phyloP scores from a whole-genome alignment of 53 echinoderm and acorn worm genomes.

The Pentamera pediparva region DNA sequence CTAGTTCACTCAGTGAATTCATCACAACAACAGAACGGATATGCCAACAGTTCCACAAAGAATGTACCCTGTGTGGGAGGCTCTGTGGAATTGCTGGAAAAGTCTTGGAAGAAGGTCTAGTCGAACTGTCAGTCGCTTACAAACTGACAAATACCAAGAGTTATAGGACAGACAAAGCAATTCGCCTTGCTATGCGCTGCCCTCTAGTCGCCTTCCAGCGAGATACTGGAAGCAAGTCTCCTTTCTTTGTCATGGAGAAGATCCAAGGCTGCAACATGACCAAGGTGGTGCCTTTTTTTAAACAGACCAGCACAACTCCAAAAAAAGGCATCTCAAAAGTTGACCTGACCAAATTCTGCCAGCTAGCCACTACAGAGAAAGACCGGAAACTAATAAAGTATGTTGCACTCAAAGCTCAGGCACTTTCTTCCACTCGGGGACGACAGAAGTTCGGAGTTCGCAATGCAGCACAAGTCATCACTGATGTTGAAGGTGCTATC shows the following conservation, averaged over 20 bases:
- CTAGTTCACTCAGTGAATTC: too few relatives aligned
- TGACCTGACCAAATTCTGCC: neutral
- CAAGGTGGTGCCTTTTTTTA: neutral
- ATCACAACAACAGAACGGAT: too few relatives aligned
- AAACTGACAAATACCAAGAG: too few relatives aligned
- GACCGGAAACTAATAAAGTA: conserved; percentile 26
- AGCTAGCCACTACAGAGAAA: conserved; percentile 20
- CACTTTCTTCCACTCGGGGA: neutral
- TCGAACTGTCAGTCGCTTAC: too few relatives aligned
- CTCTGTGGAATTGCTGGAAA: too few relatives aligned
- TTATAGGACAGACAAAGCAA: too few relatives aligned
- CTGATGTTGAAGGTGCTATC: neutral
- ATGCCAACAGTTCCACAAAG: too few relatives aligned
- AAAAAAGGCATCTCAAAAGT: conserved; percentile 12
- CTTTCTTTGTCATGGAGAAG: neutral
- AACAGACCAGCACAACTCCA: neutral
- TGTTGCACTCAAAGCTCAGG: neutral
- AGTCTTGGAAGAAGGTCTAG: too few relatives aligned
- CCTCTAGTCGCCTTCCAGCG: too few relatives aligned
- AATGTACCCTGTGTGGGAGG: too few relatives aligned
- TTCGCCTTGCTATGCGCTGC: too few relatives aligned
- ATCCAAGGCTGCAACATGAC: neutral
- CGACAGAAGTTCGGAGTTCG: neutral
- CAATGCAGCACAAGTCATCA: neutral
- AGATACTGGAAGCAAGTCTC: neutral